phyloP scores from a whole-genome alignment of 1,140 invertebrate genomes.

The Hyles vespertilio region DNA sequence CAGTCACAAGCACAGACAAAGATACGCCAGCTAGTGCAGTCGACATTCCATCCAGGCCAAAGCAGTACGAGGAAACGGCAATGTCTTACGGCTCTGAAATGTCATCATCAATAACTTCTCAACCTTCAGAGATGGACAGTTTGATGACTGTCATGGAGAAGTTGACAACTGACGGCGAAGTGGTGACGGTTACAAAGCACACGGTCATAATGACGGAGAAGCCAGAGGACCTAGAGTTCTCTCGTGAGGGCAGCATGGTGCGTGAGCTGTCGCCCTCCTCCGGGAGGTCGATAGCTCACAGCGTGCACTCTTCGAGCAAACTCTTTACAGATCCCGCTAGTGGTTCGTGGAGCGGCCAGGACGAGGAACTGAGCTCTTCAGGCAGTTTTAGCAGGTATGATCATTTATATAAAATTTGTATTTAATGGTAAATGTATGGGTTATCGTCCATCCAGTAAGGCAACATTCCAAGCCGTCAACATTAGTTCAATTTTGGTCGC shows the following conservation, averaged over 20 bases:
- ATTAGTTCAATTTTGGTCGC: too few species aligned
- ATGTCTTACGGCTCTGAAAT: constrained; percentile 72
- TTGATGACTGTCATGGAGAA: constrained; percentile 71
- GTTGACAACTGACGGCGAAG: constrained; percentile 46
- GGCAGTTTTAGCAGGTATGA: constrained; percentile 72
- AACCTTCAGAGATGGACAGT: constrained; percentile 73
- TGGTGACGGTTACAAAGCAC: constrained; percentile 53
- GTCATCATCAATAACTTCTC: constrained; percentile 71
- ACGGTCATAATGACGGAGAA: constrained; percentile 57
- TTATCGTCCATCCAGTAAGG: too few species aligned
- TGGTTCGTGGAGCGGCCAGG: constrained; percentile 73
- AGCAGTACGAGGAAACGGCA: constrained; percentile 51
- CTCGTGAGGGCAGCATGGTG: constrained; percentile 53
- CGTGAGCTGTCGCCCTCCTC: constrained; percentile 74
- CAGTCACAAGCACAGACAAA: constrained; percentile 65
- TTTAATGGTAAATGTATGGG: too few species aligned
- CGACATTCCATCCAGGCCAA: constrained; percentile 54
- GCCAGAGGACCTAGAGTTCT: constrained; percentile 63
- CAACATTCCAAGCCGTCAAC: too few species aligned
- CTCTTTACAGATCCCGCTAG: constrained; percentile 76
- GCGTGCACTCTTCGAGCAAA: constrained; percentile 68
- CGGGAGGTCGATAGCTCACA: constrained; percentile 69
- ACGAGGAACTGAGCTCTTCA: constrained; percentile 73
- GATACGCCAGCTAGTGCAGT: constrained; percentile 45
- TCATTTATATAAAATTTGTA: constrained; percentile 8